Conservation (phyloP, 92 coral and sea anemone species). For the Porites lobata region DNA sequence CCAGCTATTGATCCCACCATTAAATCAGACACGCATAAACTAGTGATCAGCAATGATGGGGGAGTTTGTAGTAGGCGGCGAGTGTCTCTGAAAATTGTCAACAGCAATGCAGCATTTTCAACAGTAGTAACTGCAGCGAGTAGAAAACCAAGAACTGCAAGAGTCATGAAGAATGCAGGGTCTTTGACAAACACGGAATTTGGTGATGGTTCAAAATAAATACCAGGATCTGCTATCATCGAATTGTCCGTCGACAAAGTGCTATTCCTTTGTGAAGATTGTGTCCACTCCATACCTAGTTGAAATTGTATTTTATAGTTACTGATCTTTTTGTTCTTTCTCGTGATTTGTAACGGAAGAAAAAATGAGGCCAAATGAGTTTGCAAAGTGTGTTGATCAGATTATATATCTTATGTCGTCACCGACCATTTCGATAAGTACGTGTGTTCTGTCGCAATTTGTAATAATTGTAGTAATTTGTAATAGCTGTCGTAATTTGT, state of each 20-base stretch:
- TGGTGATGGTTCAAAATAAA: neutral
- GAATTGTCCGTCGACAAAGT: neutral
- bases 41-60: constrained; percentile 28
- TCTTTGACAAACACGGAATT: neutral
- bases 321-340: neutral
- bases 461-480: no score
- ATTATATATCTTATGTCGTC: neutral
- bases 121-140: constrained; percentile 11
- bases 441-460: no score
- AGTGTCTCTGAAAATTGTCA: constrained; percentile 35
- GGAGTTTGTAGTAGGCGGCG: constrained; percentile 22
- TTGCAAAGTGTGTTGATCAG: neutral
- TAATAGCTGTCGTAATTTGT: no score
- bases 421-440: neutral
- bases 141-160: constrained; percentile 17
- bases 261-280: neutral
- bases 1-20: constrained; percentile 28
- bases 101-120: constrained; percentile 19
- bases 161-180: constrained; percentile 13
- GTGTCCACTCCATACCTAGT: neutral
- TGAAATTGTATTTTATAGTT: neutral
- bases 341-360: neutral
- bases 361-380: neutral
- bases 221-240: neutral
- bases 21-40: constrained; percentile 28